Percentiles rank a stretch among this genome's conserved stretches.
These are phyloP conservation scores for Agrotis segetum DNA, from an alignment of 2,888 invertebrate genomes.

Conservation along the genomic window DNA sequence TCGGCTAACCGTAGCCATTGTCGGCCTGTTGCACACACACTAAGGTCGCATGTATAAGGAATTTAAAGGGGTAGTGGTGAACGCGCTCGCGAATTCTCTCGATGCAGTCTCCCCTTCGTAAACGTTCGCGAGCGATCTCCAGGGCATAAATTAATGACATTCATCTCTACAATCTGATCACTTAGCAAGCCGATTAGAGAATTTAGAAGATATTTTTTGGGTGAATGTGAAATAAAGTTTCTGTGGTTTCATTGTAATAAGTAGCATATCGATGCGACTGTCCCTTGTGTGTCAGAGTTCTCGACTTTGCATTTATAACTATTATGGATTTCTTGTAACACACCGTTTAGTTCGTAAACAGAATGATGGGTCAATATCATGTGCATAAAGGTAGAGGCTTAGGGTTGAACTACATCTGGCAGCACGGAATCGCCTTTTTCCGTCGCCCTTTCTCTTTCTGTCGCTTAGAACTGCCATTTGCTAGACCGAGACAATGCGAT, in stretches of 20 bases:
- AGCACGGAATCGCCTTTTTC: too few species aligned
- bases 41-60: not conserved
- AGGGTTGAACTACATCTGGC: too few species aligned
- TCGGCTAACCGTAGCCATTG: too few species aligned
- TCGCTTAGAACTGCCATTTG: too few species aligned
- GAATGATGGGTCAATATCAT: not conserved
- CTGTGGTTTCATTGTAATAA: not conserved
- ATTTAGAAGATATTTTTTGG: not conserved
- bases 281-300: not conserved
- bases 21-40: slow-evolving; percentile 10
- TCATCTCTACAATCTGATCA: not conserved
- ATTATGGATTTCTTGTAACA: not conserved
- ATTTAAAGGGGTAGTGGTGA: not conserved
- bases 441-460: too few species aligned
- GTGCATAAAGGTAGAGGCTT: not conserved
- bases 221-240: slow-evolving; percentile 1
- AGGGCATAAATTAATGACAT: not conserved
- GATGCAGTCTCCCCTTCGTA: not conserved
- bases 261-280: not conserved
- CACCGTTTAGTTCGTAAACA: not conserved
- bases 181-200: not conserved
- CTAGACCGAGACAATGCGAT: too few species aligned
- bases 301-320: slow-evolving; percentile 4
- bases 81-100: not conserved
- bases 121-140: slow-evolving; percentile 4